A percentile compares a stretch with the other conserved stretches of the same genome.
Evolutionary conservation across 2,797 vertebrate genomes (phyloP).

Genomic region (Enteromius radiatus): DNA sequence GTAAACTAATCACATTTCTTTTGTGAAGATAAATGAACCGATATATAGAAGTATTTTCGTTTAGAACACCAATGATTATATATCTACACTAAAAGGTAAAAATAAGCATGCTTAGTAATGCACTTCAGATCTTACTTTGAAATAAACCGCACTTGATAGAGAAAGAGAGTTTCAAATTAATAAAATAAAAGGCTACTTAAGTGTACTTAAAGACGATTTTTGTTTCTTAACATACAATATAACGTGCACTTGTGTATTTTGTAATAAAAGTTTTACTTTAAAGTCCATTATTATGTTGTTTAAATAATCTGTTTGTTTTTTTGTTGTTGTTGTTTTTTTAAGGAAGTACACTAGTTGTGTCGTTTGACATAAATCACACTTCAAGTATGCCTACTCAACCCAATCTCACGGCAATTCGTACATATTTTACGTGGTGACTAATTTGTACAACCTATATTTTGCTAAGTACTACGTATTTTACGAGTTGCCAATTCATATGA

Average conservation of each 20-base stretch:
- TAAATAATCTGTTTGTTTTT: not conserved
- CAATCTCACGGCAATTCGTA: too few species aligned
- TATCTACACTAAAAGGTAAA: not conserved
- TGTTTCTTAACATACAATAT: not conserved
- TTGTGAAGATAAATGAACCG: not conserved
- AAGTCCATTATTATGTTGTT: not conserved
- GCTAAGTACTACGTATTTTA: too few species aligned
- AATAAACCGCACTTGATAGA: not conserved
- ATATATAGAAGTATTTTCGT: not conserved
- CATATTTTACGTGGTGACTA: too few species aligned
- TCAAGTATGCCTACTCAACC: too few species aligned
- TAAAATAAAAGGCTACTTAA: not conserved
- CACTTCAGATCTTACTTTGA: not conserved
- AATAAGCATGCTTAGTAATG: not conserved
- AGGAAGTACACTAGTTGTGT: not conserved
- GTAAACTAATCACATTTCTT: not conserved
- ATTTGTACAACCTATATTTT: too few species aligned
- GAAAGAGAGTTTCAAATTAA: not conserved
- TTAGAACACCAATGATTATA: not conserved
- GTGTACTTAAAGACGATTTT: not conserved
- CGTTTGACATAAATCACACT: not conserved
- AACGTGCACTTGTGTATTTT: not conserved
- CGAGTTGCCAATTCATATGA: too few species aligned
- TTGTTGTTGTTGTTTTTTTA: not conserved
- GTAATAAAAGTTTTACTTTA: not conserved